Evolutionary conservation across 2,113 vertebrate genomes (phyloP), one percentile per base, ranked within the genome.

Genomic region (Phasianus colchicus): DNA sequence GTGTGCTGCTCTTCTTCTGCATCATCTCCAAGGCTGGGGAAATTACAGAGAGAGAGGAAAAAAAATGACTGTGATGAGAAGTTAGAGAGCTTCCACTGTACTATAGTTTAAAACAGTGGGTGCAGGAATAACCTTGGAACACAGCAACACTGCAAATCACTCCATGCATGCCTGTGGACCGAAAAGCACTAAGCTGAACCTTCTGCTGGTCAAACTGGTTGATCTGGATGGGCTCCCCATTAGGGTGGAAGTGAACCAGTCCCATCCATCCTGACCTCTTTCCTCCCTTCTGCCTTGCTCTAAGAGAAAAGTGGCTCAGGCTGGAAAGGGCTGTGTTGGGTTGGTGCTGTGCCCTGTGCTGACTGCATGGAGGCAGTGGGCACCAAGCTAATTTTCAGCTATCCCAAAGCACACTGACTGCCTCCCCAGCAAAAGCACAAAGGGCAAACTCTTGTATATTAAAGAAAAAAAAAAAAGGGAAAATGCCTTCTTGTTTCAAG

Each of bases 1-100:
- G 74, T n/a, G 32, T 71, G 85, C 47, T 79, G 95, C 9, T 97
- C 96, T 11, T 97, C 96, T 66, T 95, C 96, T 2, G 78, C 89
- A 20, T 97, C 96, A 0, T 97, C 97, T 73, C 96, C 97, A 32
- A 97, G 89, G 87, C 97, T 98, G 43, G 38, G 65, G 43, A 57
- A 38, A 95, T 93, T 5, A 36, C 24, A 65, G 50, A 88, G 71
- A 87, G 19, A 88, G 24, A 71, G 74, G 73, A 19, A 30, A 45
- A 45, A 77, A 70, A 50, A 38, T 1, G 0, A 27, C 38, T 60
- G 70, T 75, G 81, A 87, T 4, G 57, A 4, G 34, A 40, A 78
- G 27, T 10, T 1, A 22, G 9, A 61, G 22, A 34, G 52, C 38
- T 86, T 10, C 72, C n/a, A 1, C 2, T 9, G 30, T 3, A 3